Base-by-base conservation (phyloP, 2,113 vertebrate genomes). In the Taxidea taxus region DNA sequence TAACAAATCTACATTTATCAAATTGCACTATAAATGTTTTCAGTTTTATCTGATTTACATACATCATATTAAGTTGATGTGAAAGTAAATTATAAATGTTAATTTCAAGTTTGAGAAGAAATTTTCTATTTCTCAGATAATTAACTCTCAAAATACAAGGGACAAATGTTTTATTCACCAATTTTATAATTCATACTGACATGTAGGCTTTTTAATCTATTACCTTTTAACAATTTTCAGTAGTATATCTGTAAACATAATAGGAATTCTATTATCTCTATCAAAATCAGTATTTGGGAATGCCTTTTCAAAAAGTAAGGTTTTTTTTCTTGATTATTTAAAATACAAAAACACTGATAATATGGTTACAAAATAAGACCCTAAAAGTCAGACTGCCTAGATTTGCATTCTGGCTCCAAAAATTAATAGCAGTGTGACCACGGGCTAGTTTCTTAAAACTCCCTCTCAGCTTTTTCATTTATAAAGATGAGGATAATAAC, bases 1-100 rank as follows among this genome's bases (percentile, higher is more conserved):
- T 98, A 98, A 99, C 97, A 98, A 96, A 95, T 99, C 97, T 98
- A 98, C 97, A 98, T 89, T 96, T 97, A 96, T 98, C 97, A 98
- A 98, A 81, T 97, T 95, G 94, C 0, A 70, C 91, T 97, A 96
- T 68, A 97, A 97, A 97, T 95, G 96, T 94, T 97, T 96, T 97
- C 95, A 98, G 92, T 95, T 97, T 97, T 97, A 95, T 93, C 25
- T 98, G 86, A 97, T 91, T 97, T 97, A 92, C 60, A 96, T 94
- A 95, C 70, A 98, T 96, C 97, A 95, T 78, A 98, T 92, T 87
- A 97, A 95, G 83, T 27, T 97, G 97, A 98, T 98, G 97, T 97
- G 94, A 94, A 96, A 91, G 68, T 93, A 97, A 97, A 96, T 93
- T 89, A 97, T 94, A 96, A 97, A 93, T 93, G 90, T 88, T 91